Conservation (phyloP, 2,113 vertebrate species). For the Hystrix brachyura region DNA sequence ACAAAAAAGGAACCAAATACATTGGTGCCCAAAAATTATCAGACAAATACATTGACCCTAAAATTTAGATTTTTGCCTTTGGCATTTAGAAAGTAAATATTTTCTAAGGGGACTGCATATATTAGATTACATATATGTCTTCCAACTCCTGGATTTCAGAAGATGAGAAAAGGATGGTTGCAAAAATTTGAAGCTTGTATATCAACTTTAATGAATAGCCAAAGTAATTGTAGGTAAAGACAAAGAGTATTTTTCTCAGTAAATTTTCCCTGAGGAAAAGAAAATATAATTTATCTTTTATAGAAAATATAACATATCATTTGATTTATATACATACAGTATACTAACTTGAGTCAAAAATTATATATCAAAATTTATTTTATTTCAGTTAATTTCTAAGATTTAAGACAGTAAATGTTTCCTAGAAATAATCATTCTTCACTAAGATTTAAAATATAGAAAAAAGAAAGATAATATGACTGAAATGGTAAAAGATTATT, state of each 20-base stretch:
- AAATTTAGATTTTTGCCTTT: constrained; percentile 40
- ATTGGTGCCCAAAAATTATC: neutral
- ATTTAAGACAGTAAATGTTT: constrained; percentile 31
- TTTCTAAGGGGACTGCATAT: constrained; percentile 8
- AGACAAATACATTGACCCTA: constrained; percentile 4
- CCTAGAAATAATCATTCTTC: constrained; percentile 3
- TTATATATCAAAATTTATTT: neutral
- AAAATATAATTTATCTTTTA: neutral
- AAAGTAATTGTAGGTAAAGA: neutral
- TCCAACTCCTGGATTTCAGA: constrained; percentile 45
- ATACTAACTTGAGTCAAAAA: constrained; percentile 13
- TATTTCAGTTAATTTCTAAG: constrained; percentile 34
- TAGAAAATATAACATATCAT: neutral
- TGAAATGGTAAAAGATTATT: neutral
- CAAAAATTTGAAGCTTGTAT: constrained; percentile 38
- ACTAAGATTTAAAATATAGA: constrained; percentile 14
- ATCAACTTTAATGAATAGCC: neutral
- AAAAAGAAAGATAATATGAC: constrained; percentile 22
- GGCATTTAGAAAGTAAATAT: constrained; percentile 54
- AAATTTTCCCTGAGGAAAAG: neutral
- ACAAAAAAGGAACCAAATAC: constrained; percentile 49
- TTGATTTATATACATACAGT: neutral
- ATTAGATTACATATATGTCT: neutral
- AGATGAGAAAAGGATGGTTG: constrained; percentile 48
- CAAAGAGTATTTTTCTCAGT: neutral